Percentiles rank a stretch among this genome's conserved stretches.
Conservation (phyloP, 2,113 vertebrate genomes). For the Anseranas semipalmata region DNA sequence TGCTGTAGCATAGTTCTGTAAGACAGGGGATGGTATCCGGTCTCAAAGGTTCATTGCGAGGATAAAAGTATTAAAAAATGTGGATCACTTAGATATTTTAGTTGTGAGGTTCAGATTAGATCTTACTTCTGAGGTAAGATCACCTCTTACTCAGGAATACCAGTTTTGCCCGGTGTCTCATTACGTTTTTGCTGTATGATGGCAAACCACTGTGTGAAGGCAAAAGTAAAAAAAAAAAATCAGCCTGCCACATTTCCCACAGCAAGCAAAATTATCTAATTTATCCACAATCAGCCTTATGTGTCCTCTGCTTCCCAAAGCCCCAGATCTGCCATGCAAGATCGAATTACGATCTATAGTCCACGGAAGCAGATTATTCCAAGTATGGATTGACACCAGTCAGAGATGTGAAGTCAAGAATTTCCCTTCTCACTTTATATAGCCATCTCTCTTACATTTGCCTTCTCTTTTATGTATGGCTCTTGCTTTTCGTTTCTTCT, state of each 20-base stretch:
- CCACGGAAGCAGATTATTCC: background rate
- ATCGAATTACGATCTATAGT: background rate
- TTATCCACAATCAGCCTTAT: background rate
- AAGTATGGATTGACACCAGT: background rate
- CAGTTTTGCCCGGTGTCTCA: background rate
- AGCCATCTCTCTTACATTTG: background rate
- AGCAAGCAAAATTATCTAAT: background rate
- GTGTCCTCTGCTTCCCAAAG: background rate
- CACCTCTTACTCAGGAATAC: background rate
- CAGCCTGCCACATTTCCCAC: accelerated
- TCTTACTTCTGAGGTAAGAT: background rate
- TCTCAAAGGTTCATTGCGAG: background rate
- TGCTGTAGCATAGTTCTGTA: background rate
- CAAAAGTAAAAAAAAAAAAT: background rate
- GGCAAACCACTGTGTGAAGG: background rate
- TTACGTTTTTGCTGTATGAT: background rate
- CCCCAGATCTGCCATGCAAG: background rate
- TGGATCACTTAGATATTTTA: background rate
- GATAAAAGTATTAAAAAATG: background rate
- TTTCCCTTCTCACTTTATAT: background rate
- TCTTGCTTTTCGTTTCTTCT: background rate
- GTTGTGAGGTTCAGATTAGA: background rate
- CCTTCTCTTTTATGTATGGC: background rate
- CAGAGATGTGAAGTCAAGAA: background rate
- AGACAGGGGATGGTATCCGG: background rate